Evolutionary conservation across 2,888 invertebrate species (phyloP).

Genomic region (Hemistola chrysoprasaria): DNA sequence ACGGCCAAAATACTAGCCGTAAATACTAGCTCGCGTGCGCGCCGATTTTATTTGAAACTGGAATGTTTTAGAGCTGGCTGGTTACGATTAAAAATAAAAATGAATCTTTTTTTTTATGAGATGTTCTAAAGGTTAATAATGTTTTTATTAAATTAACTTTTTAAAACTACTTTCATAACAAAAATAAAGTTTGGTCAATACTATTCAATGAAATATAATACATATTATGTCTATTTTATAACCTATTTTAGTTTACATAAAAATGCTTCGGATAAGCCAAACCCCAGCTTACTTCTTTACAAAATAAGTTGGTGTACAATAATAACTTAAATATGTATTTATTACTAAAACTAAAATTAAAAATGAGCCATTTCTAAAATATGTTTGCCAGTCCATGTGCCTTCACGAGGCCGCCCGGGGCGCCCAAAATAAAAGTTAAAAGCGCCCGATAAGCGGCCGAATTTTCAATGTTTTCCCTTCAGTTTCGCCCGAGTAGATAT

Average conservation of each 20-base stretch:
- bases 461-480: conserved; percentile 77
- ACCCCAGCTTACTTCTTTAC: too few relatives aligned
- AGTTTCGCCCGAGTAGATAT: conserved; percentile 42
- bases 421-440: conserved; percentile 74
- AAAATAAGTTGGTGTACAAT: too few relatives aligned
- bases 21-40: conserved; percentile 78
- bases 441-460: conserved; percentile 74
- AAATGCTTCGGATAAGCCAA: too few relatives aligned
- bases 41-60: conserved; percentile 29
- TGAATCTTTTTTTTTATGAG: neutral
- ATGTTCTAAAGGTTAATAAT: neutral
- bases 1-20: conserved; percentile 79
- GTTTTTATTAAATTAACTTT: too few relatives aligned
- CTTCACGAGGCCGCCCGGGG: conserved; percentile 66
- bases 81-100: conserved; percentile 6
- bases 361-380: conserved; percentile 28
- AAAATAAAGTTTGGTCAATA: too few relatives aligned
- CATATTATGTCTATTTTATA: too few relatives aligned
- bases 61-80: conserved; percentile 44
- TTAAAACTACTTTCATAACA: too few relatives aligned
- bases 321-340: too few relatives aligned
- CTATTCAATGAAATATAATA: too few relatives aligned
- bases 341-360: too few relatives aligned
- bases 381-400: conserved; percentile 47
- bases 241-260: too few relatives aligned